A percentile compares a stretch with the other conserved stretches of the same genome.
Evolutionary conservation across 2,797 vertebrate species (phyloP).

Genomic region (Vipera ursinii): DNA sequence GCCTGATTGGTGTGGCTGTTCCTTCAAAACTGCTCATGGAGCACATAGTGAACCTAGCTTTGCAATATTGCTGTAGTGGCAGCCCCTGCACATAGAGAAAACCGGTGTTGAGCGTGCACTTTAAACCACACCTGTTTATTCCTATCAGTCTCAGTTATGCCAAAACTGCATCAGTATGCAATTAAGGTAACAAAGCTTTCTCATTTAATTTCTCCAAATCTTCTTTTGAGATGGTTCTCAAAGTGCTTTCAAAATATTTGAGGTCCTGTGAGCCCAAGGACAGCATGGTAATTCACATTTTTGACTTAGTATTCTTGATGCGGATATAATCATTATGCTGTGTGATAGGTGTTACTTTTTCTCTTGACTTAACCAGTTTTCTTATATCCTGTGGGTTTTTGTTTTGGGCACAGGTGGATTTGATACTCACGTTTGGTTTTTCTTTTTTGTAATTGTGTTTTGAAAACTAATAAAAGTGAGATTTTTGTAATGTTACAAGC

Average conservation of each 20-base stretch:
- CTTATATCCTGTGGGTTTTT: not conserved
- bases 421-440: not conserved
- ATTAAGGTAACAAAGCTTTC: not conserved
- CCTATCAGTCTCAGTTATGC: not conserved
- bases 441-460: not conserved
- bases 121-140: not conserved
- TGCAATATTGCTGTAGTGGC: not conserved
- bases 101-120: not conserved
- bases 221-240: not conserved
- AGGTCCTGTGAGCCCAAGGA: not conserved
- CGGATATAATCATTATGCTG: not conserved
- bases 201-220: not conserved
- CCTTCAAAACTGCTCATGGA: not conserved
- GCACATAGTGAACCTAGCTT: not conserved
- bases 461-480: not conserved
- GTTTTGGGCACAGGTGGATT: not conserved
- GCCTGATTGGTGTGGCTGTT: not conserved
- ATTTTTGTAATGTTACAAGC: not conserved
- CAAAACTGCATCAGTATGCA: not conserved
- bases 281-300: not conserved
- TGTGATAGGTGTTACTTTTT: not conserved
- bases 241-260: not conserved
- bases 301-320: not conserved
- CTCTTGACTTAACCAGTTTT: not conserved
- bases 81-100: not conserved